phyloP scores from a whole-genome alignment of 2,113 vertebrate genomes.

The Peromyscus maniculatus region DNA sequence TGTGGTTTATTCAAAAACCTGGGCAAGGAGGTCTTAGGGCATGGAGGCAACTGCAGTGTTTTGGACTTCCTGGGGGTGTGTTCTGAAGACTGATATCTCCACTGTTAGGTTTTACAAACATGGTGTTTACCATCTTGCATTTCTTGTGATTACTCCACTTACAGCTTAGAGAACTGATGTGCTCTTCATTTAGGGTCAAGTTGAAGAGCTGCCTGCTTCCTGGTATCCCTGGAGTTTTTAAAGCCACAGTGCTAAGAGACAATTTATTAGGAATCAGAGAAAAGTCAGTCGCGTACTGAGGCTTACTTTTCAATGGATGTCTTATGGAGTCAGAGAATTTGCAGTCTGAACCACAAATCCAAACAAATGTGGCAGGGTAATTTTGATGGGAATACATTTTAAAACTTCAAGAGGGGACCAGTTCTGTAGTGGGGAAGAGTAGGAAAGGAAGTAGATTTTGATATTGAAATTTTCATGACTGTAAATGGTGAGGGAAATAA shows the following conservation, averaged over 20 bases:
- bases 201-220: constrained; percentile 11
- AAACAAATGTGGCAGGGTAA: neutral
- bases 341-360: neutral
- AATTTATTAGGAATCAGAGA: neutral
- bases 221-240: neutral
- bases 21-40: neutral
- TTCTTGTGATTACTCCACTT: constrained; percentile 18
- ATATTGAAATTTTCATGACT: neutral
- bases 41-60: constrained; percentile 29
- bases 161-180: neutral
- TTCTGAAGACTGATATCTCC: neutral
- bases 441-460: constrained; percentile 26
- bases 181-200: constrained; percentile 10
- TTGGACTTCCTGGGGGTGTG: neutral
- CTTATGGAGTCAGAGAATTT: constrained; percentile 1
- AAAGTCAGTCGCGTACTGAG: neutral
- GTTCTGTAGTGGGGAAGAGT: neutral
- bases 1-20: neutral
- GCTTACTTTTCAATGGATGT: neutral
- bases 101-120: neutral
- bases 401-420: neutral
- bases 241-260: neutral
- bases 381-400: neutral
- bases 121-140: constrained; percentile 30
- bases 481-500: neutral